Evolutionary conservation across 92 coral and sea anemone genomes (phyloP).

Genomic region (Palythoa grandiflora): DNA sequence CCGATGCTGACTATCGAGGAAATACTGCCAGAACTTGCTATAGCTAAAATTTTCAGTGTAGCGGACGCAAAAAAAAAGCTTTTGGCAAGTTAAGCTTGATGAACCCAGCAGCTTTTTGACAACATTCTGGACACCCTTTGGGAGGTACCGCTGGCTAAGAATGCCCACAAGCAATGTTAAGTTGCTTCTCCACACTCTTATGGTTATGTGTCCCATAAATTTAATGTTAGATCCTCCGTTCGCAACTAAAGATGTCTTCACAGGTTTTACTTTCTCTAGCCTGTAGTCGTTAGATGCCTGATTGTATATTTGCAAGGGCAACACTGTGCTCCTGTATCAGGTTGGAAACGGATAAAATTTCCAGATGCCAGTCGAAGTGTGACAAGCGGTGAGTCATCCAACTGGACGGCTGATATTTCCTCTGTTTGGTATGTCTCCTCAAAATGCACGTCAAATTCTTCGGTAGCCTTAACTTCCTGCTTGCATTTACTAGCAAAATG

Average conservation of each 20-base stretch:
- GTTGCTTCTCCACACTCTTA: conserved; percentile 51
- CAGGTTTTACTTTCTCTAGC: no score
- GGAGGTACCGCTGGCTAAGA: no score
- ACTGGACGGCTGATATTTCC: conserved; percentile 44
- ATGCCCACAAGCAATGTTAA: no score
- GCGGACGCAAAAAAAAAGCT: no score
- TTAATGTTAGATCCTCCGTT: not conserved
- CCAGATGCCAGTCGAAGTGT: conserved; percentile 64
- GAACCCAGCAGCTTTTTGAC: no score
- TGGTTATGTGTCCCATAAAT: conserved; percentile 53
- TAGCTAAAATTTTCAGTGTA: no score
- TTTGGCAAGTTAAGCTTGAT: no score
- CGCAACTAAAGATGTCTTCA: no score
- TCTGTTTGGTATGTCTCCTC: conserved; percentile 56
- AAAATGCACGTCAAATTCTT: conserved; percentile 4
- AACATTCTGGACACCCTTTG: no score
- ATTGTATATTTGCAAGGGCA: conserved; percentile 66
- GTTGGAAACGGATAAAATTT: conserved; percentile 68
- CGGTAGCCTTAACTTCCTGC: conserved; percentile 37
- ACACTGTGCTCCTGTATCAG: conserved; percentile 78
- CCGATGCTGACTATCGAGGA: no score
- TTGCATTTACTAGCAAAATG: not conserved
- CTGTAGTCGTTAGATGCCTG: conserved; percentile 53
- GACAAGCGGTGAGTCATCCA: conserved; percentile 37
- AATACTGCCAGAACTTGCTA: no score